Evolutionary conservation across 2,888 invertebrate species (phyloP).

Genomic region (Scaptomyza reducta): DNA sequence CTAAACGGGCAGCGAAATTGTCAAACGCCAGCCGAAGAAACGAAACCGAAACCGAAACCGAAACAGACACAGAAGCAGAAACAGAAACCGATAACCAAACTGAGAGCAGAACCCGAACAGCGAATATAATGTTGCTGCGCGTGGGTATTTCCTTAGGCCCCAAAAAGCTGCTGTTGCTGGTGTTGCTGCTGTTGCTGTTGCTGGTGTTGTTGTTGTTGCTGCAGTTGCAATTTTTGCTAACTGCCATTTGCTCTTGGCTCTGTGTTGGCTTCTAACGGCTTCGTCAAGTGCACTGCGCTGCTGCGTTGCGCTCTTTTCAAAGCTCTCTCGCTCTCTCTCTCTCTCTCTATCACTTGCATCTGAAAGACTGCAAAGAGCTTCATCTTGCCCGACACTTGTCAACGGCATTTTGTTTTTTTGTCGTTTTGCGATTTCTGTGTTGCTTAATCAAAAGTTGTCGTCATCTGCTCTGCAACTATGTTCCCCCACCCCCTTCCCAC

Average conservation of each 20-base stretch:
- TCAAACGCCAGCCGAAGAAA: conserved; percentile 54
- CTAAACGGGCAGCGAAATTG: conserved; percentile 64
- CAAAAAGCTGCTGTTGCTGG: conserved; percentile 32
- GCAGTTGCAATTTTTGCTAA: conserved; percentile 46
- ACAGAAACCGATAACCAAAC: conserved; percentile 36
- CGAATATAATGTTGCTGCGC: conserved; percentile 28
- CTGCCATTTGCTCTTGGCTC: conserved; percentile 47
- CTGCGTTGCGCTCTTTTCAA: conserved; percentile 22
- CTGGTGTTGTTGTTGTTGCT: conserved; percentile 30
- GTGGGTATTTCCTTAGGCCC: conserved; percentile 58
- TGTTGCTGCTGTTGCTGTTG: conserved; percentile 13
- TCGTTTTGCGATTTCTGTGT: conserved; percentile 7
- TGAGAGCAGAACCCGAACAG: conserved; percentile 52
- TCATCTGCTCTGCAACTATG: conserved; percentile 29
- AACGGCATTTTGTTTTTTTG: conserved; percentile 22
- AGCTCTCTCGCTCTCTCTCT: conserved; percentile 8
- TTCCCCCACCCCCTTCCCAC: background rate
- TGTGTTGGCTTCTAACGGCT: conserved; percentile 54
- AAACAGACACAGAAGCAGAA: conserved; percentile 15
- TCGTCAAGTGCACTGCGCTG: conserved; percentile 50
- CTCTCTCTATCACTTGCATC: conserved; percentile 37
- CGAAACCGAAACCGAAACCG: conserved; percentile 40
- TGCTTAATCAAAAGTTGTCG: conserved; percentile 57
- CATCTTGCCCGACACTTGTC: conserved; percentile 42
- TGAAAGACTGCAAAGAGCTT: conserved; percentile 25